Percentiles rank a stretch among this genome's conserved stretches.
Evolutionary conservation across 2,888 invertebrate species (phyloP).

Genomic region (Pseudanteris insignis): DNA sequence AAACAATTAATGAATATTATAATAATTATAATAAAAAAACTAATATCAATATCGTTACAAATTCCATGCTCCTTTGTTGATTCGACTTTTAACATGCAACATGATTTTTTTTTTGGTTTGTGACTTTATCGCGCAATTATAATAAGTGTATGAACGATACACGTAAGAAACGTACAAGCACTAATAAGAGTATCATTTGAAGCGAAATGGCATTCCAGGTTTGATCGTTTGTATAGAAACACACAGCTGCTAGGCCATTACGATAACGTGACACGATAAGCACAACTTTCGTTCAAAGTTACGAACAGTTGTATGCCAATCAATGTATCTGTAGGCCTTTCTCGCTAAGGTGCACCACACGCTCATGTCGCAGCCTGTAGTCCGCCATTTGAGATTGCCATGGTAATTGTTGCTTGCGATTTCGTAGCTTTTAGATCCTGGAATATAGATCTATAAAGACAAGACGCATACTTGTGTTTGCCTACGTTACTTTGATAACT

Average conservation of each 20-base stretch:
- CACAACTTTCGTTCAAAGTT: conserved; percentile 24
- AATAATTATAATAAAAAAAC: not conserved
- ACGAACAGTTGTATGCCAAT: conserved; percentile 29
- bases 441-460: conserved; percentile 12
- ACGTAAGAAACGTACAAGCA: conserved; percentile 10
- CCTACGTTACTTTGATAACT: too few species aligned
- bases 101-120: conserved; percentile 2
- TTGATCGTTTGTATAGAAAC: conserved; percentile 28
- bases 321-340: conserved; percentile 35
- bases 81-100: conserved; percentile 6
- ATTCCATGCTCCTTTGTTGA: too few species aligned
- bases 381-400: conserved; percentile 35
- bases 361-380: conserved; percentile 23
- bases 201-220: conserved; percentile 19
- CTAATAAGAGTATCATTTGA: conserved; percentile 27
- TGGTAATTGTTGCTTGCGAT: conserved; percentile 37
- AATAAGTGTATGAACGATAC: conserved; percentile 3
- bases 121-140: conserved; percentile 8
- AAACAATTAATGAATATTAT: not conserved
- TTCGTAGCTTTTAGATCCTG: conserved; percentile 21
- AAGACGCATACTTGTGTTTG: too few species aligned
- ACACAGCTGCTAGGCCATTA: conserved; percentile 23
- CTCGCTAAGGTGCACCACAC: conserved; percentile 41
- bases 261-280: conserved; percentile 36
- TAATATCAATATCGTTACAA: too few species aligned